Base-by-base conservation (phyloP, 92 coral and sea anemone species). In the Virgularia gustaviana region DNA sequence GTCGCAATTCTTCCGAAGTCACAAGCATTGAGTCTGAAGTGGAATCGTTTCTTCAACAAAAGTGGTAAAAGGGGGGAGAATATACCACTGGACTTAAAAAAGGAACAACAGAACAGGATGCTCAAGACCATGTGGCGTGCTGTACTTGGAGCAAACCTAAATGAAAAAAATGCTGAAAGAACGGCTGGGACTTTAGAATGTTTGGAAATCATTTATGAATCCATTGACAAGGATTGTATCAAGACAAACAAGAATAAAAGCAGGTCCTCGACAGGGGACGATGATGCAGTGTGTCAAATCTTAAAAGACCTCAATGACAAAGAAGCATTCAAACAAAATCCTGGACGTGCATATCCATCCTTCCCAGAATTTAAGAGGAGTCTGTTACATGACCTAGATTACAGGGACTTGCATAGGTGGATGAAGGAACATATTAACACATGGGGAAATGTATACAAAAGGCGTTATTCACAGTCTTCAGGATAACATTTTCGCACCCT, bases 141-240 rank as follows among this genome's bases (percentile, higher is more conserved):
- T 39, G n/a, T n/a, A n/a, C 15, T 82, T 25, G 87, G 87, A 38
- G 45, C 87, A n/a, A 82, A 77, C 36, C 61, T 82, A 13, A 68
- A 77, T 72, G 83, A 83, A 53, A 28, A 16, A 7, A 83, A 72
- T 78, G 87, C 87, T 6, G 85, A 84, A n/a, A 71, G 88, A 23
- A 84, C 85, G 35, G 78, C 88, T 31, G 82, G 81, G 29, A 55
- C 74, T 18, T 63, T 84, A 18, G 85, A 84, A 36, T 33, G 70
- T 28, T 30, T 62, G 57, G 79, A 79, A n/a, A 9, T 72, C 7
- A 63, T 83, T 3, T 65, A 78, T 51, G 49, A 64, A 38, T 71
- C 87, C 62, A 47, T 83, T 45, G 71, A 78, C 59, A 73, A 67
- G 51, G 88, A 83, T 80, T 83, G 83, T 63, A 51, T 9, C 12